These are phyloP conservation scores for Trematomus bernacchii DNA, from an alignment of 2,797 vertebrate species.

Conservation along the genomic window DNA sequence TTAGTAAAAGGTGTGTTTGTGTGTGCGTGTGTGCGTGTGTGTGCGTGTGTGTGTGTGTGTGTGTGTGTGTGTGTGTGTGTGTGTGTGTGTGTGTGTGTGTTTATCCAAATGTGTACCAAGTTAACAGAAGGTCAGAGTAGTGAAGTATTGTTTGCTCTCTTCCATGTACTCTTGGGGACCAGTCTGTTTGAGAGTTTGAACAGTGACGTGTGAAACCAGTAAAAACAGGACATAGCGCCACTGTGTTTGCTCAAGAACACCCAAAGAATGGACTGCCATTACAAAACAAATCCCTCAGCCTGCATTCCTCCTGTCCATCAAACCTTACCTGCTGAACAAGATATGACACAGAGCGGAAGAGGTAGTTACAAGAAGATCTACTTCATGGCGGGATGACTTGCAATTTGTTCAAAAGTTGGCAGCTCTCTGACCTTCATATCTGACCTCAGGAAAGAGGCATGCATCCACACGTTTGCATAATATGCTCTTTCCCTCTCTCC, in stretches of 20 bases:
- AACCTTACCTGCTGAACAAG: constrained; percentile 72
- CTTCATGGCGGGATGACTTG: constrained; percentile 50
- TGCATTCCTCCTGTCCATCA: constrained; percentile 80
- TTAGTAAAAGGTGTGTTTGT: constrained; percentile 51
- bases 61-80: constrained; percentile 54
- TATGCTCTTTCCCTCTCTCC: neutral
- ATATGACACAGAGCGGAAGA: constrained; percentile 65
- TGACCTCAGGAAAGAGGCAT: constrained; percentile 19
- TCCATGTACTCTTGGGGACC: constrained; percentile 69
- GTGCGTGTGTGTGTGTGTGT: constrained; percentile 58
- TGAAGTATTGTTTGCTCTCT: constrained; percentile 81
- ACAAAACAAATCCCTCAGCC: constrained; percentile 75
- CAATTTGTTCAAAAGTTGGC: constrained; percentile 54
- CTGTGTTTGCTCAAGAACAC: constrained; percentile 81
- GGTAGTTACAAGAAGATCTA: constrained; percentile 51
- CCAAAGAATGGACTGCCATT: constrained; percentile 74
- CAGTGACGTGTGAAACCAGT: constrained; percentile 81
- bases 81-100: constrained; percentile 58
- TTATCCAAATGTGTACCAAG: constrained; percentile 47
- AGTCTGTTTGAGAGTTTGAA: constrained; percentile 82
- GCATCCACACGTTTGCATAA: constrained; percentile 26
- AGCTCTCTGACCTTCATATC: constrained; percentile 21
- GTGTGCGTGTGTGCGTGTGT: constrained; percentile 60
- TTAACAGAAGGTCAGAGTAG: constrained; percentile 79
- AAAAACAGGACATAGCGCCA: constrained; percentile 81